Base-by-base conservation (phyloP, 2,797 vertebrate genomes). In the Clarias pachynema region DNA sequence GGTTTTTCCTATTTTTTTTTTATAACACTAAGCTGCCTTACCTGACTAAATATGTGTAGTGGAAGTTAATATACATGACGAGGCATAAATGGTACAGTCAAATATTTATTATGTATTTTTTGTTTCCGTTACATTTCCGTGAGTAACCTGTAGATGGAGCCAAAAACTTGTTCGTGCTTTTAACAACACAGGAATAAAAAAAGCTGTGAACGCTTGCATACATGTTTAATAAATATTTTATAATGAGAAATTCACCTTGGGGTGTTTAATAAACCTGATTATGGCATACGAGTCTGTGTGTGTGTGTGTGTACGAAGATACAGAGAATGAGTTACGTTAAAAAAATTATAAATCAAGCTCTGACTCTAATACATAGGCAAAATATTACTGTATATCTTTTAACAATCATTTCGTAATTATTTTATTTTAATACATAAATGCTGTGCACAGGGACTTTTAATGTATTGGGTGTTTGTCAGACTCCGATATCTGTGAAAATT, bases 1-100 rank as follows among this genome's bases (percentile, higher is more conserved):
- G 2, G 3, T 34, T 1, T 31, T 20, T 18, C 18, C 12, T 53
- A 14, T 53, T 14, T 40, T 37, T 37, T 22, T 29, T 57, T 77
- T 59, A 20, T 26, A 65, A 79, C 34, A 63, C 37, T 65, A 65
- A 63, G 60, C 78, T 79, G 78, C 78, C 78, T 65, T 20, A 65
- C 3, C 40, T 40, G 12, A 79, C 20, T 77, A 9, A 53, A 15
- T 31, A 12, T 57, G 3, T 78, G 5, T 34, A 24, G 15, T 37
- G 49, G 10, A 53, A 53, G 56, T 22, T 15, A 0, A 15, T 60
- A 34, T 78, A 77, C 56, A 37, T 3, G 16, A 74, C 24, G 9
- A 44, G 2, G 5, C 7, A 53, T 70, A 12, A 72, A 40, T 26
- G 24, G 14, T 24, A 24, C 10, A 15, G n/a, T 26, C 10, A 26